A percentile compares a stretch with the other conserved stretches of the same genome.
Evolutionary conservation across 2,113 vertebrate species (phyloP).

Genomic region (Cavia aperea): DNA sequence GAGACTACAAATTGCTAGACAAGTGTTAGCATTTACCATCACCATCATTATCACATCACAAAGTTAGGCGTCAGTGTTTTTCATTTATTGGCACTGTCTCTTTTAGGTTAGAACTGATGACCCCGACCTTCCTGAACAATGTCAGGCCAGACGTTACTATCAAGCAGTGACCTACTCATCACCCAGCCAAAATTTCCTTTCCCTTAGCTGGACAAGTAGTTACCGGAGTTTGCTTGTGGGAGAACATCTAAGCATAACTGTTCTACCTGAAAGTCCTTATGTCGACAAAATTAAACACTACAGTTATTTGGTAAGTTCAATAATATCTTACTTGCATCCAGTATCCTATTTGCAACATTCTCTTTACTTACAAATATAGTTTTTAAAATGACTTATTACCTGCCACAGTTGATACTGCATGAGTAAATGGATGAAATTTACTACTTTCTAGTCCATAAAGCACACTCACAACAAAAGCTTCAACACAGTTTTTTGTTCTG

Average conservation of each 20-base stretch:
- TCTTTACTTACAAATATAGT: background rate
- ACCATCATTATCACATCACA: background rate
- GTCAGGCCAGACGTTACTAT: slow-evolving; percentile 75
- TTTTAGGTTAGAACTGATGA: slow-evolving; percentile 81
- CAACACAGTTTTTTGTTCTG: background rate
- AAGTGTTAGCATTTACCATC: background rate
- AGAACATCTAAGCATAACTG: slow-evolving; percentile 63
- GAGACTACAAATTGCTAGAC: background rate
- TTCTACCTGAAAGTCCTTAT: slow-evolving; percentile 74
- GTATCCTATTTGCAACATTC: background rate
- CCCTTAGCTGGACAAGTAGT: slow-evolving; percentile 78
- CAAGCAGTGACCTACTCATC: slow-evolving; percentile 79
- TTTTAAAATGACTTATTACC: background rate
- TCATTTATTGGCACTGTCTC: background rate
- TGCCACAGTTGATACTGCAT: background rate
- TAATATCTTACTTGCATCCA: background rate
- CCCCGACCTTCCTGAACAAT: slow-evolving; percentile 64
- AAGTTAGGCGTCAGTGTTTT: background rate
- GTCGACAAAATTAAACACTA: slow-evolving; percentile 74
- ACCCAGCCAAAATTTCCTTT: slow-evolving; percentile 81
- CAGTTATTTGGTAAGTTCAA: slow-evolving; percentile 81
- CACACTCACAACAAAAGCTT: background rate
- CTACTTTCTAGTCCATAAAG: background rate
- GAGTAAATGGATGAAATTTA: background rate
- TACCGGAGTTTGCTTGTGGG: slow-evolving; percentile 71